Percentiles rank a stretch among this genome's conserved stretches.
Conservation (phyloP, 2,113 vertebrate species). For the Eurystomus gularis region DNA sequence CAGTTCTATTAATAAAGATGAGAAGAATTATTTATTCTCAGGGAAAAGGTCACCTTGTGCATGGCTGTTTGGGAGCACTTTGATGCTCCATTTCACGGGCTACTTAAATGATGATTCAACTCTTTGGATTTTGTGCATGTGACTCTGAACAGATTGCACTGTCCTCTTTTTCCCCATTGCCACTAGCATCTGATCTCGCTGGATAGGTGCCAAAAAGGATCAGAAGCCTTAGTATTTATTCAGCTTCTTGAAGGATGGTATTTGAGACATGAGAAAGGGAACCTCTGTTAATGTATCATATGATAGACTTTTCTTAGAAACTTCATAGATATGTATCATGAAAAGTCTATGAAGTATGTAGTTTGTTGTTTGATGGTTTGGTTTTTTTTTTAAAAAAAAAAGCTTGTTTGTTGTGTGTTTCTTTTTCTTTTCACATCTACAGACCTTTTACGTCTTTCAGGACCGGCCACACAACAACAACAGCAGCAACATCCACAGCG, state of each 20-base stretch:
- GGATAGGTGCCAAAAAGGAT: background rate
- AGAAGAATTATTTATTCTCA: background rate
- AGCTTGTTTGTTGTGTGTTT: background rate
- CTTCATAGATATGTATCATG: background rate
- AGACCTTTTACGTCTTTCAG: slow-evolving; percentile 76
- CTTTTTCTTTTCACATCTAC: slow-evolving; percentile 36
- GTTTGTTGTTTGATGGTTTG: background rate
- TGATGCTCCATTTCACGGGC: slow-evolving; percentile 14
- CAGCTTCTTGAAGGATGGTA: background rate
- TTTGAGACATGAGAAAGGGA: background rate
- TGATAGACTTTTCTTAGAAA: background rate
- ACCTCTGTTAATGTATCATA: background rate
- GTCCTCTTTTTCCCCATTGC: background rate
- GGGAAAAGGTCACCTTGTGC: slow-evolving; percentile 9
- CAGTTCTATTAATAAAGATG: background rate
- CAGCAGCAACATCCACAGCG: slow-evolving; percentile 65
- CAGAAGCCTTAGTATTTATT: background rate
- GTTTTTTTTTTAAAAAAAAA: background rate
- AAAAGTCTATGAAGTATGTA: background rate
- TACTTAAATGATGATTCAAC: slow-evolving; percentile 16
- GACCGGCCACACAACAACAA: slow-evolving; percentile 66
- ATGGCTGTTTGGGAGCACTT: background rate
- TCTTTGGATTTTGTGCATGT: slow-evolving; percentile 5
- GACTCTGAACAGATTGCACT: slow-evolving; percentile 5
- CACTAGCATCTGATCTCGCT: background rate